A percentile compares a stretch with the other conserved stretches of the same genome.
Evolutionary conservation across 2,888 invertebrate species (phyloP).

Genomic region (Heliconius charithonia): DNA sequence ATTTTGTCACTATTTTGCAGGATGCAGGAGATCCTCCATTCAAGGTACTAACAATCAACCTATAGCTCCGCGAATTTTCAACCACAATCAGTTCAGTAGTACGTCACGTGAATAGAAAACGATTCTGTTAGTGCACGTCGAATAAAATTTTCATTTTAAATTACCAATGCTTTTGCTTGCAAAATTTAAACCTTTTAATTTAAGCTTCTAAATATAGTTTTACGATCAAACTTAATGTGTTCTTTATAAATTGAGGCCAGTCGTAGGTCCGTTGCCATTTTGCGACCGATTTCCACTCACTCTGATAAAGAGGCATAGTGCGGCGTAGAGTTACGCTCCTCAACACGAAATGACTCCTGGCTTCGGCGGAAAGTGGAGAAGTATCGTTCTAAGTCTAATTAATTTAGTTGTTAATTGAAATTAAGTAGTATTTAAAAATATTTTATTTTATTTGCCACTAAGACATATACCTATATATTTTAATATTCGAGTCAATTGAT

Average conservation of each 20-base stretch:
- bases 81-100: conserved; percentile 40
- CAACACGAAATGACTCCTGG: too few relatives aligned
- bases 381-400: too few relatives aligned
- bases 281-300: too few relatives aligned
- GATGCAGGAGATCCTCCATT: conserved; percentile 9
- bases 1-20: neutral
- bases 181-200: conserved; percentile 7
- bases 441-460: too few relatives aligned
- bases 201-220: neutral
- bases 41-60: conserved; percentile 38
- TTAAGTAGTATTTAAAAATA: too few relatives aligned
- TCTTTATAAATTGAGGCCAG: neutral
- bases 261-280: too few relatives aligned
- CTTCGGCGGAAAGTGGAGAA: too few relatives aligned
- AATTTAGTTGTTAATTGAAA: too few relatives aligned
- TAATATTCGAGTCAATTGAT: too few relatives aligned
- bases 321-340: too few relatives aligned
- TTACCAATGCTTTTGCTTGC: conserved; percentile 3
- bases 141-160: conserved; percentile 18
- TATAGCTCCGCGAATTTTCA: conserved; percentile 33
- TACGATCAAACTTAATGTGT: neutral
- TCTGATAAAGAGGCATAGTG: too few relatives aligned
- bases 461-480: too few relatives aligned
- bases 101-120: conserved; percentile 36
- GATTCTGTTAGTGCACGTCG: conserved; percentile 15